These are phyloP conservation scores for Rhincodon typus DNA, from an alignment of 2,797 vertebrate species.

Conservation along the genomic window DNA sequence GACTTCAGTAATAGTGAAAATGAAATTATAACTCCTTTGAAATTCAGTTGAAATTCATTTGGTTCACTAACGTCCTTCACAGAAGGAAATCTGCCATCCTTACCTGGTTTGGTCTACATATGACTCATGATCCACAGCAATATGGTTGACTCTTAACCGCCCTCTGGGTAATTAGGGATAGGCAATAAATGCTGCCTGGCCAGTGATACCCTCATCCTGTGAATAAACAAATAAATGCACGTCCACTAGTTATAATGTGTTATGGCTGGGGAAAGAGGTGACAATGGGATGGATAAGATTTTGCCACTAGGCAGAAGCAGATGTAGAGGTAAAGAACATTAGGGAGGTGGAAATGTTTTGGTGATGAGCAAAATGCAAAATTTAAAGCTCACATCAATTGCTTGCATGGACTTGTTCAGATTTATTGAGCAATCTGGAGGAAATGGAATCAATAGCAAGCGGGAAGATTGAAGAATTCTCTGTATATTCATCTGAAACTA, in stretches of 20 bases:
- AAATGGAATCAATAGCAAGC: not conserved
- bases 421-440: not conserved
- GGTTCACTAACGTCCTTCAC: no score
- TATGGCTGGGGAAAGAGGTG: not conserved
- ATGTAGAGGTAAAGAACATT: not conserved
- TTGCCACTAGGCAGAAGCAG: not conserved
- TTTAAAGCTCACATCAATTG: not conserved
- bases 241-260: not conserved
- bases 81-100: no score
- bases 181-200: no score
- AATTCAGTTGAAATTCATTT: no score
- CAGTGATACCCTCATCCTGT: no score
- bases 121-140: no score
- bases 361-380: not conserved
- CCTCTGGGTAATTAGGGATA: no score
- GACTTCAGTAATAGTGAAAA: no score
- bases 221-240: not conserved
- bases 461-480: not conserved
- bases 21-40: no score
- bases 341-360: not conserved
- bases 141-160: no score
- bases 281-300: not conserved
- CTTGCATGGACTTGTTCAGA: not conserved
- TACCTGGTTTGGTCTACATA: no score
- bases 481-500: not conserved